Percentiles rank a stretch among this genome's conserved stretches.
phyloP scores from a whole-genome alignment of 2,888 invertebrate species.

The Aporophyla nigra region DNA sequence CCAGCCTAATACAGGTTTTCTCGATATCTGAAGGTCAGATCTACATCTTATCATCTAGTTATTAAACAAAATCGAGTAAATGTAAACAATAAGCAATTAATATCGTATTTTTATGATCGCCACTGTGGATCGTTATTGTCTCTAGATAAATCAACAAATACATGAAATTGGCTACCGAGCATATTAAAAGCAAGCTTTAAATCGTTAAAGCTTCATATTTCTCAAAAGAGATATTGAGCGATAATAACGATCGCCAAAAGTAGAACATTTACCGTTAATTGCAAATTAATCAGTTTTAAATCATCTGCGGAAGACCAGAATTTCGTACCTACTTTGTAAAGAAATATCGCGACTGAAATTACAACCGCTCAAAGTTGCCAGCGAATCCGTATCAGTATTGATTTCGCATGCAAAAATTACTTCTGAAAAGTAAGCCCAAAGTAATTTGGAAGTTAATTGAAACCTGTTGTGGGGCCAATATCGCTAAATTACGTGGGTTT shows the following conservation, averaged over 20 bases:
- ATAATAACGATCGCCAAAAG: too few species aligned
- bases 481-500: slow-evolving; percentile 3
- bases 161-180: not conserved
- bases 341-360: not conserved
- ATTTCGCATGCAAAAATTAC: slow-evolving; percentile 9
- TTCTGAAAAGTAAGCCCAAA: slow-evolving; percentile 29
- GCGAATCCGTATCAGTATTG: slow-evolving; percentile 4
- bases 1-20: not conserved
- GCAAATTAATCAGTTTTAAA: not conserved
- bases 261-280: not conserved
- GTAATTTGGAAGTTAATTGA: slow-evolving; percentile 40
- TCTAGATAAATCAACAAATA: not conserved
- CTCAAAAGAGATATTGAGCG: not conserved
- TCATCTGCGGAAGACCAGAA: not conserved
- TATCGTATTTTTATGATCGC: not conserved
- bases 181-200: not conserved
- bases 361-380: not conserved
- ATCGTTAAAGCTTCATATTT: not conserved
- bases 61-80: not conserved
- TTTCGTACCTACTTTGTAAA: not conserved
- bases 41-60: too few species aligned
- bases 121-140: not conserved
- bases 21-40: not conserved
- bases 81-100: not conserved
- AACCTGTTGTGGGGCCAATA: slow-evolving; percentile 30